A percentile compares a stretch with the other conserved stretches of the same genome.
phyloP scores from a whole-genome alignment of 2,888 invertebrate species.

The Physocephala rufipes region DNA sequence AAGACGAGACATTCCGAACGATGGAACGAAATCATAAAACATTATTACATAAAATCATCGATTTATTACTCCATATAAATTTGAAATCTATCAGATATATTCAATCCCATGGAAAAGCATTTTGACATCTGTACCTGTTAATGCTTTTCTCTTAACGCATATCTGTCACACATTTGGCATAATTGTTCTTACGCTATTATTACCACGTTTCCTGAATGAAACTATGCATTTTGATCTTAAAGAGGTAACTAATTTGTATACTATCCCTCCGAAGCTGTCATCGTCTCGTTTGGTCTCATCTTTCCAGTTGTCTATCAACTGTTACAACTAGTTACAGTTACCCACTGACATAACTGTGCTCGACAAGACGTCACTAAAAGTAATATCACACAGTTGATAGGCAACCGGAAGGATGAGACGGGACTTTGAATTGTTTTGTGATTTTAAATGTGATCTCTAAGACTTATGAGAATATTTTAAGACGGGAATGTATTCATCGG shows the following conservation, averaged over 20 bases:
- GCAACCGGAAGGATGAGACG: too few relatives aligned
- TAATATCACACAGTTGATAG: too few relatives aligned
- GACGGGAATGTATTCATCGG: conserved; percentile 55
- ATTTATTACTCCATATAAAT: too few relatives aligned
- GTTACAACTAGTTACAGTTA: too few relatives aligned
- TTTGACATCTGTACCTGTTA: conserved; percentile 65
- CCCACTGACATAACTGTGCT: too few relatives aligned
- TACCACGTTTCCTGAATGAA: conserved; percentile 66
- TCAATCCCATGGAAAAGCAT: conserved; percentile 67
- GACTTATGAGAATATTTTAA: conserved; percentile 35
- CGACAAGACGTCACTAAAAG: too few relatives aligned
- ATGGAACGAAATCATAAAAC: too few relatives aligned
- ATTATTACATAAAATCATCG: too few relatives aligned
- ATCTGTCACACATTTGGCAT: conserved; percentile 66
- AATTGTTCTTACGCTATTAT: conserved; percentile 59
- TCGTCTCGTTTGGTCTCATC: too few relatives aligned
- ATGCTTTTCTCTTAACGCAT: conserved; percentile 67
- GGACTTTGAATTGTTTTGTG: too few relatives aligned
- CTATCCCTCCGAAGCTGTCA: neutral
- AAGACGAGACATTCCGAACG: too few relatives aligned
- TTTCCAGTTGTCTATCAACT: too few relatives aligned
- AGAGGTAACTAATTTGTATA: conserved; percentile 53
- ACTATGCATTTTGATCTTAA: conserved; percentile 64
- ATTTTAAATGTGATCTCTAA: neutral
- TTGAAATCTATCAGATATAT: conserved; percentile 48